Evolutionary conservation across 2,888 invertebrate species (phyloP).

Genomic region (Pyrrhia umbra): DNA sequence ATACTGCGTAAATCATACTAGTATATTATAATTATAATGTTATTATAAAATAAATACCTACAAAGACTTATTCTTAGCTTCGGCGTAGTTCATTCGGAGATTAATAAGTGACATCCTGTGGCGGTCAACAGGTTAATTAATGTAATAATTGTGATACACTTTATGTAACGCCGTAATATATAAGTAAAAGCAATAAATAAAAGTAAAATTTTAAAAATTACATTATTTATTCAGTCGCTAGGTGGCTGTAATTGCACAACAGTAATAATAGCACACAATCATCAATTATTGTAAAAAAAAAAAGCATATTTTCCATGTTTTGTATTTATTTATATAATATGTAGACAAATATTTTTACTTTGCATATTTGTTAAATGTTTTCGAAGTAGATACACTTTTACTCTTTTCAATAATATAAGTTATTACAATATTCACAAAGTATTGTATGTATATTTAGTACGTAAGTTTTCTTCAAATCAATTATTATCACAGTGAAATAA

Average conservation of each 20-base stretch:
- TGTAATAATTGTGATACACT: conserved; percentile 25
- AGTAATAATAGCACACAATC: conserved; percentile 7
- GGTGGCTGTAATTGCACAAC: conserved; percentile 6
- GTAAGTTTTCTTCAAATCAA: no score
- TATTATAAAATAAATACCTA: not conserved
- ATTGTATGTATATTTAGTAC: no score
- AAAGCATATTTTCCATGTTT: not conserved
- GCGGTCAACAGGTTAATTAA: conserved; percentile 41
- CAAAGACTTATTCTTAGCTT: conserved; percentile 1
- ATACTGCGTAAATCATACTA: no score
- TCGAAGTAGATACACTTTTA: not conserved
- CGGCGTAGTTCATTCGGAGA: not conserved
- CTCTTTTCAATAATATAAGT: no score
- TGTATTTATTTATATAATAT: not conserved
- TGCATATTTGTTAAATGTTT: not conserved
- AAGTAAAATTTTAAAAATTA: conserved; percentile 7
- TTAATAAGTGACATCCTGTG: conserved; percentile 3
- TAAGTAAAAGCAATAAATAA: conserved; percentile 22
- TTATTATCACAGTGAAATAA: no score
- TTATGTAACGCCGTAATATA: conserved; percentile 13
- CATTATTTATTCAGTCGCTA: conserved; percentile 59
- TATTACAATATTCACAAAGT: no score
- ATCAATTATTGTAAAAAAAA: not conserved
- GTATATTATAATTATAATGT: no score
- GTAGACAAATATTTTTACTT: not conserved